Evolutionary conservation across 2,797 vertebrate species (phyloP).

Genomic region (Pantherophis alleghaniensis): DNA sequence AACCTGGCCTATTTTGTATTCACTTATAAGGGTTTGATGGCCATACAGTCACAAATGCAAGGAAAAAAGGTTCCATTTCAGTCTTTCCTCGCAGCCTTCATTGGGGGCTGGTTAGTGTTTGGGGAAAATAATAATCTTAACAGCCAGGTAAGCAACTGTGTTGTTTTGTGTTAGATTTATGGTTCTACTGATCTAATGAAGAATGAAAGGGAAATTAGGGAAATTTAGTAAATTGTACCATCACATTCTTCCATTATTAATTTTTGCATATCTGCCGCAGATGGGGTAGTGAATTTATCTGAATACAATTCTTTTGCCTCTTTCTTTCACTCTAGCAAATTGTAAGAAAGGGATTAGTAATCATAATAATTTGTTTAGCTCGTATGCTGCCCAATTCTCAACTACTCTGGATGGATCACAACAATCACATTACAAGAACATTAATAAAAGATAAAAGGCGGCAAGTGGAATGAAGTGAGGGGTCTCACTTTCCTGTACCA

Average conservation of each 20-base stretch:
- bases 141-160: conserved; percentile 82
- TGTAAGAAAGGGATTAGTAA: background rate
- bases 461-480: background rate
- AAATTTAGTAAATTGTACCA: background rate
- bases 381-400: background rate
- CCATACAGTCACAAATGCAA: conserved; percentile 81
- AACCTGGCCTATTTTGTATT: conserved; percentile 93
- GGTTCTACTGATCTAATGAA: background rate
- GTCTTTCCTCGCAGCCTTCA: conserved; percentile 88
- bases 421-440: background rate
- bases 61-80: conserved; percentile 84
- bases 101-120: conserved; percentile 90
- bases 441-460: background rate
- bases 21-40: conserved; percentile 88
- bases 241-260: background rate
- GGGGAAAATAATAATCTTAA: conserved; percentile 92
- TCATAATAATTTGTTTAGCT: background rate
- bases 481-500: background rate
- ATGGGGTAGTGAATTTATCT: background rate
- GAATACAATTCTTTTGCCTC: background rate
- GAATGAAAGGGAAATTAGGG: background rate
- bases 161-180: background rate
- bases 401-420: background rate
- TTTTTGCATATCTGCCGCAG: background rate
- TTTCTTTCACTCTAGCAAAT: background rate